Percentiles rank a stretch among this genome's conserved stretches.
These are phyloP conservation scores for Phaethon lepturus DNA, from an alignment of 2,113 vertebrate genomes.

Conservation along the genomic window DNA sequence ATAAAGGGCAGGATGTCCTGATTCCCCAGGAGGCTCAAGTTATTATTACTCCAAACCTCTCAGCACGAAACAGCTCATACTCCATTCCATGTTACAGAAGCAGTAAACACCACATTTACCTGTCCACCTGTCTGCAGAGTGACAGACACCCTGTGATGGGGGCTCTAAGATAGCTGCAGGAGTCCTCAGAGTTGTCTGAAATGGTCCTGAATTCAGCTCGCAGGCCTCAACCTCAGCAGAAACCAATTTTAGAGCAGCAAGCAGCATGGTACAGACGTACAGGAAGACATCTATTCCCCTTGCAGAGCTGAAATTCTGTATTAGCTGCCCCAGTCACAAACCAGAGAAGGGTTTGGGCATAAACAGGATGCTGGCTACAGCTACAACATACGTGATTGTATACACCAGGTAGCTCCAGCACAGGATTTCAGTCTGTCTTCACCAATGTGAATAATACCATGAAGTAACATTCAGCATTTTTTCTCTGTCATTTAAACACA, in stretches of 20 bases:
- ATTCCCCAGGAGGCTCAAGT: not conserved
- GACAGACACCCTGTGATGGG: not conserved
- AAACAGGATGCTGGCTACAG: not conserved
- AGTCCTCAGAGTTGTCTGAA: not conserved
- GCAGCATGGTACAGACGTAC: not conserved
- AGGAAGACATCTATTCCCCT: not conserved
- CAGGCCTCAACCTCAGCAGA: not conserved
- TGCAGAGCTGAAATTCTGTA: not conserved
- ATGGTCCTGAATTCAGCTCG: not conserved
- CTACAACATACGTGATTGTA: not conserved
- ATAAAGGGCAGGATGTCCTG: constrained; percentile 3
- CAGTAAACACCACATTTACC: not conserved
- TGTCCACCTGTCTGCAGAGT: not conserved
- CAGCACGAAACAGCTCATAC: not conserved
- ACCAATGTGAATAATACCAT: accelerated
- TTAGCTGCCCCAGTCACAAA: not conserved
- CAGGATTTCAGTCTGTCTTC: not conserved
- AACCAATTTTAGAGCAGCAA: not conserved
- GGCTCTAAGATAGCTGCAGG: not conserved
- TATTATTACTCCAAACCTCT: constrained; percentile 23
- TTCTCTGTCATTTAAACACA: not conserved
- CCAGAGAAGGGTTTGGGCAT: not conserved
- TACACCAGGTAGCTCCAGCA: not conserved
- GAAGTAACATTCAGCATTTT: not conserved
- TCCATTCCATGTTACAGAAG: not conserved